Evolutionary conservation across 2,797 vertebrate genomes (phyloP), one percentile per base, ranked within the genome.

Genomic region (Sebastes paucispinis): DNA sequence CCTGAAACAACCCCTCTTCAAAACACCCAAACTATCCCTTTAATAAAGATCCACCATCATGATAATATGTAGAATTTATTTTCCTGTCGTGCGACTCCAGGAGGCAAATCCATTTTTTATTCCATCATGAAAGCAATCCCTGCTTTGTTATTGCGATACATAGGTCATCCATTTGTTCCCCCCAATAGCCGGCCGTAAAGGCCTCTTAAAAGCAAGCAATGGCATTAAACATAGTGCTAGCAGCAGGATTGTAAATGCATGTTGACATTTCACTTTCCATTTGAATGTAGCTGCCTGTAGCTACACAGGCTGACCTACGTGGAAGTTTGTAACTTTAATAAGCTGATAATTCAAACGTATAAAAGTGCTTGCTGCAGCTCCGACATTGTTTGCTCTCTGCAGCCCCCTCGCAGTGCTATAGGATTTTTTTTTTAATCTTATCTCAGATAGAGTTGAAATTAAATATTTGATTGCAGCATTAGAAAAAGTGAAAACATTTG

Each of bases 331-430:
- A 87, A 80, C 84, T 89, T 92, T 96, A 96, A 95, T 96, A 95
- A 95, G 91, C 89, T 92, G 92, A 89, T 97, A 96, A 95, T 95
- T 97, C 93, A 94, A 85, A 91, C 85, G 85, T 93, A 94, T 88
- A 87, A 88, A 93, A 93, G 86, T 87, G 81, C 92, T 85, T 66
- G 87, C 84, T 62, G 88, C 76, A 13, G 73, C 64, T 27, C 13
- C 25, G 73, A 50, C 43, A 14, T 31, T 70, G 73, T 84, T 88
- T 87, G 70, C 69, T 79, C 66, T 87, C 60, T 69, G 77, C 84
- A 71, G 80, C 57, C n/a, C 59, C 20, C 25, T 55, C 55, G 36
- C 71, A 63, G 73, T 59, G 31, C 27, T 58, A 14, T 31, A 43
- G 3, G 20, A 69, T 34, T 32, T 14, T 50, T 73, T 2, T 29